Conservation (phyloP, 2,797 vertebrate species). For the Pampus argenteus region DNA sequence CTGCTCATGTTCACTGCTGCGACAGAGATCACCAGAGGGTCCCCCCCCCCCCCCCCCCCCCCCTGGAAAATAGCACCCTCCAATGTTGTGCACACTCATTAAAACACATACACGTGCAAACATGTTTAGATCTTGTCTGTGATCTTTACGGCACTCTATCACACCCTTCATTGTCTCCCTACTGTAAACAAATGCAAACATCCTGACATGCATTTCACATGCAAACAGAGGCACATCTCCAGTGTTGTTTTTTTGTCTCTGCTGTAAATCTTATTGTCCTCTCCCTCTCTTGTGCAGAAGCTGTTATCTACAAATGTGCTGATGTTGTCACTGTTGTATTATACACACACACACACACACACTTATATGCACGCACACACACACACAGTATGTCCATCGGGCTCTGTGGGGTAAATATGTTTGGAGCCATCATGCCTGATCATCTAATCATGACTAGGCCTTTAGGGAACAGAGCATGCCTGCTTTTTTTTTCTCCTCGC, state of each 20-base stretch:
- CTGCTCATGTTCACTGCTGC: constrained; percentile 27
- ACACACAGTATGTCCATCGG: constrained; percentile 43
- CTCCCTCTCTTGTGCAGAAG: constrained; percentile 2
- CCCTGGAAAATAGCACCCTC: constrained; percentile 16
- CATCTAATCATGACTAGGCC: constrained; percentile 72
- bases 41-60: too few species aligned
- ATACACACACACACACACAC: constrained; percentile 11
- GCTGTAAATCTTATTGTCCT: constrained; percentile 20
- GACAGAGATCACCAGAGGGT: constrained; percentile 16
- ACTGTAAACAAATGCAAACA: constrained; percentile 18
- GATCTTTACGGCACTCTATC: background rate
- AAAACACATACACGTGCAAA: constrained; percentile 3
- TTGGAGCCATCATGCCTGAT: constrained; percentile 71
- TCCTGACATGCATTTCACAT: background rate
- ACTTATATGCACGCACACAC: background rate
- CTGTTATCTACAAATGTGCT: constrained; percentile 65
- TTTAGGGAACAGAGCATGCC: constrained; percentile 54
- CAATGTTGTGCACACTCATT: constrained; percentile 39
- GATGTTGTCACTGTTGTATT: constrained; percentile 54
- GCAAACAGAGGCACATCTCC: constrained; percentile 35
- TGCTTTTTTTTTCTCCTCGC: constrained; percentile 5
- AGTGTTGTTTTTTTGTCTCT: constrained; percentile 7
- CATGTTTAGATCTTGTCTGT: constrained; percentile 10
- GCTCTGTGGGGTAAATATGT: constrained; percentile 67
- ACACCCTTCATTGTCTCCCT: background rate